phyloP scores from a whole-genome alignment of 2,113 vertebrate genomes.

The Pantherophis guttatus region DNA sequence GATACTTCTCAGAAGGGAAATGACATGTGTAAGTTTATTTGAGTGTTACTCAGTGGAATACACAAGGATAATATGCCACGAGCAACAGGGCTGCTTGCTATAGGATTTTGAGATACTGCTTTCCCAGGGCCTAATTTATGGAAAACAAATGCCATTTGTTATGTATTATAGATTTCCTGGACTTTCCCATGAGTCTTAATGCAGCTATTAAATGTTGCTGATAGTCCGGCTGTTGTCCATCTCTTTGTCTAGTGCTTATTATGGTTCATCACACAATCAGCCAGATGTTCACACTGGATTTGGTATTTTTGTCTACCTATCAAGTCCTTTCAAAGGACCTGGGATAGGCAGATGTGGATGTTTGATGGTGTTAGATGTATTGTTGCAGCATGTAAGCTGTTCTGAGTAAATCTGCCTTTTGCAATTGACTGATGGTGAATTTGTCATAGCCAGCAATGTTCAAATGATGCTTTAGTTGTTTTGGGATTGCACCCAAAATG shows the following conservation, averaged over 20 bases:
- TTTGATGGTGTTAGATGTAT: neutral
- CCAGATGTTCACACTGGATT: neutral
- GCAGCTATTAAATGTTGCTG: neutral
- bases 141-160: neutral
- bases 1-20: neutral
- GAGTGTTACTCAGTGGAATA: neutral
- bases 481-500: neutral
- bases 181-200: neutral
- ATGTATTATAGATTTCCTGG: neutral
- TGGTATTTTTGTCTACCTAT: neutral
- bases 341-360: neutral
- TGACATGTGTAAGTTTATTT: neutral
- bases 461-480: neutral
- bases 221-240: neutral
- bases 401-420: neutral
- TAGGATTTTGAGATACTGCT: neutral
- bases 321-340: neutral
- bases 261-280: neutral
- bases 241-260: neutral
- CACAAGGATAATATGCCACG: neutral
- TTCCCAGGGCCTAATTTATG: neutral
- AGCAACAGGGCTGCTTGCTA: neutral
- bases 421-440: neutral
- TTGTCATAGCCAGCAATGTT: neutral
- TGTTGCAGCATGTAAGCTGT: neutral